Percentiles rank a stretch among this genome's conserved stretches.
phyloP scores from a whole-genome alignment of 1,140 invertebrate genomes.

The Helicorthomorpha holstii region DNA sequence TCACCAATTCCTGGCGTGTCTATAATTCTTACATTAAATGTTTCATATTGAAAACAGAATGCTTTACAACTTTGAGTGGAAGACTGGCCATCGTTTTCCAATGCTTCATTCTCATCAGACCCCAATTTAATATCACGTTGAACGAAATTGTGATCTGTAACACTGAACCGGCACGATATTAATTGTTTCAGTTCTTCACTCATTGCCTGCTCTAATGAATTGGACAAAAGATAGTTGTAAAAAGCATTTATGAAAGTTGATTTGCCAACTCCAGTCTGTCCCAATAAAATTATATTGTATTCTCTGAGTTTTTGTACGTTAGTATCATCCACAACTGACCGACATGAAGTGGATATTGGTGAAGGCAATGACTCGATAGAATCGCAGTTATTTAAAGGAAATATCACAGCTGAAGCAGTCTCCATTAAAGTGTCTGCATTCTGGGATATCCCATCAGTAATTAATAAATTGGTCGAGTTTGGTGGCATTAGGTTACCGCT shows the following conservation, averaged over 20 bases:
- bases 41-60: neutral
- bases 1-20: neutral
- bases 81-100: neutral
- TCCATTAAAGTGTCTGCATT: too few relatives aligned
- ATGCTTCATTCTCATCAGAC: neutral
- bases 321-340: too few relatives aligned
- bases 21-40: neutral
- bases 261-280: neutral
- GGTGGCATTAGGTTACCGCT: too few relatives aligned
- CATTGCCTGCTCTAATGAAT: neutral
- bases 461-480: too few relatives aligned
- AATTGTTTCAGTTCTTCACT: neutral
- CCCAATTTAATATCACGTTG: neutral
- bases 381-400: too few relatives aligned
- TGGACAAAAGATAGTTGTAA: neutral
- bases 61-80: neutral
- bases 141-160: neutral
- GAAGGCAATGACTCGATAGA: too few relatives aligned
- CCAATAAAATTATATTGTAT: neutral
- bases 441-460: too few relatives aligned
- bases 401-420: too few relatives aligned
- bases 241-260: neutral
- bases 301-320: too few relatives aligned
- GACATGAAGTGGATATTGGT: too few relatives aligned
- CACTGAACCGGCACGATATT: neutral